Evolutionary conservation across 1,140 invertebrate genomes (phyloP).

Genomic region (Bombus superbus): DNA sequence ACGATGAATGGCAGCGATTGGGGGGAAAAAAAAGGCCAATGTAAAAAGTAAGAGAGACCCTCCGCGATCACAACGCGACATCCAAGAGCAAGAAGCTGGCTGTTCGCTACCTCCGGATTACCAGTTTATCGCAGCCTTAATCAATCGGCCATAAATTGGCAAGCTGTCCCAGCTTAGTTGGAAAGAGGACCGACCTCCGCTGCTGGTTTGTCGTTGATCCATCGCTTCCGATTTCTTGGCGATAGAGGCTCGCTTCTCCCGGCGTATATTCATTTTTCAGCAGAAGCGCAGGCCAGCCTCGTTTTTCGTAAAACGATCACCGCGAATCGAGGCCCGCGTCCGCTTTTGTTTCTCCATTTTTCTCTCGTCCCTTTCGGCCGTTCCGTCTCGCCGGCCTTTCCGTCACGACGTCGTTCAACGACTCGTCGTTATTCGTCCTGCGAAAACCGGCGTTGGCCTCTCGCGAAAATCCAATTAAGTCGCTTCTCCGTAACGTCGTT

Average conservation of each 20-base stretch:
- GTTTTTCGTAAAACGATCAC: slow-evolving; percentile 17
- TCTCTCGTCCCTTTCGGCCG: no score
- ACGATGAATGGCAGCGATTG: slow-evolving; percentile 56
- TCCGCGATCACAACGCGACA: slow-evolving; percentile 24
- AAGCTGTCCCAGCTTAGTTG: slow-evolving; percentile 28
- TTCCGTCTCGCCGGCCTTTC: no score
- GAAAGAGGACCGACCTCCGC: slow-evolving; percentile 48
- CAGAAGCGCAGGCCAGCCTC: slow-evolving; percentile 25
- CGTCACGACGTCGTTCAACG: no score
- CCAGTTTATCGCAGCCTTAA: slow-evolving; percentile 58
- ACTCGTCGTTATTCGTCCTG: no score
- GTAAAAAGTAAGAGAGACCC: slow-evolving; percentile 4
- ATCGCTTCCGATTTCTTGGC: slow-evolving; percentile 58
- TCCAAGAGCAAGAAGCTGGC: slow-evolving; percentile 31
- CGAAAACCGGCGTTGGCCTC: no score
- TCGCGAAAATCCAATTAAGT: no score
- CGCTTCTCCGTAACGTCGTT: no score
- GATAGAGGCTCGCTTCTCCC: slow-evolving; percentile 19
- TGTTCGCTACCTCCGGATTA: slow-evolving; percentile 25
- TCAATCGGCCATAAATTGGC: slow-evolving; percentile 62
- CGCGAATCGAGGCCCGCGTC: background rate
- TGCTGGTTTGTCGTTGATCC: slow-evolving; percentile 55
- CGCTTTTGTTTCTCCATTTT: background rate
- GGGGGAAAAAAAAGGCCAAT: background rate
- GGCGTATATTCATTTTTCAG: slow-evolving; percentile 60